These are phyloP conservation scores for Pagrus major DNA, from an alignment of 2,113 vertebrate genomes.

Conservation along the genomic window DNA sequence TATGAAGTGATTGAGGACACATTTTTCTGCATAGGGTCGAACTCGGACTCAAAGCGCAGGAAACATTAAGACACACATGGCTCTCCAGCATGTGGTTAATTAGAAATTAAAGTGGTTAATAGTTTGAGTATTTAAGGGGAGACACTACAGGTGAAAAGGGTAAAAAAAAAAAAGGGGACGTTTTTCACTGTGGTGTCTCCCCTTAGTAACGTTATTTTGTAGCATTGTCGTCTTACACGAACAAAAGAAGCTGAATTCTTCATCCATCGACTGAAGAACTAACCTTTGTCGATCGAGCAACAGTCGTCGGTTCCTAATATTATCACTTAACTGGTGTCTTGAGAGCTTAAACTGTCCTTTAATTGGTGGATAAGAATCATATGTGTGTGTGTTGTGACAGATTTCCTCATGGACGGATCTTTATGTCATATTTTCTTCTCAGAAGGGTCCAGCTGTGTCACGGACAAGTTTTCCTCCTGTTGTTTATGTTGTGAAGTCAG, in stretches of 20 bases:
- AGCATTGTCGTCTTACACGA: no score
- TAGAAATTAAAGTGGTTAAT: neutral
- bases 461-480: neutral
- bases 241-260: neutral
- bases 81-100: neutral
- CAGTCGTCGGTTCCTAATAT: neutral
- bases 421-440: neutral
- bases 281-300: neutral
- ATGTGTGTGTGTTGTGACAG: constrained; percentile 10
- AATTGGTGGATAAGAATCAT: neutral
- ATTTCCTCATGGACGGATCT: neutral
- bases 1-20: neutral
- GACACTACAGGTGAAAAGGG: no score
- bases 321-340: neutral
- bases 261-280: neutral
- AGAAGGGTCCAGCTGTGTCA: constrained; percentile 12
- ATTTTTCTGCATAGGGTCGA: neutral
- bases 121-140: neutral
- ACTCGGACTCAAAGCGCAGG: neutral
- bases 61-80: neutral
- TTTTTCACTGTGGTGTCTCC: no score
- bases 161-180: no score
- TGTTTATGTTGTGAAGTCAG: neutral
- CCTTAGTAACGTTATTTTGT: no score
- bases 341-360: neutral